Conservation (phyloP, 2,113 vertebrate genomes). For the Chionis minor region DNA sequence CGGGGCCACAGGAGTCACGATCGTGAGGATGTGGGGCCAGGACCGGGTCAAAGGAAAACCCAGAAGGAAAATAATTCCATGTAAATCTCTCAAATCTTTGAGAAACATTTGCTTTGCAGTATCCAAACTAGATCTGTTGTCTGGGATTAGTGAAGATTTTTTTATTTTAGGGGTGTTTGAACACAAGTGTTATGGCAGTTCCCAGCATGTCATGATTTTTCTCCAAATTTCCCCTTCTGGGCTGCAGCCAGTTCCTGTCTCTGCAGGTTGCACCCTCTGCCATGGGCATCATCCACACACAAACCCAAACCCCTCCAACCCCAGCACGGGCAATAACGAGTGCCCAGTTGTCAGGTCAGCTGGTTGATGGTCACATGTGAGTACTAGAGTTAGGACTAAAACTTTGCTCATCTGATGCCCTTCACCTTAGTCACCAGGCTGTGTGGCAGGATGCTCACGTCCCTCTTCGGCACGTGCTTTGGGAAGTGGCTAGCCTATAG, state of each 20-base stretch:
- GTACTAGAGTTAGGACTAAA: not conserved
- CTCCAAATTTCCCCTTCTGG: not conserved
- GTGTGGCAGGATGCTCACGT: not conserved
- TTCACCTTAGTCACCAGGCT: not conserved
- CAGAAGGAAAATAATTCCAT: not conserved
- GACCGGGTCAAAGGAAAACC: not conserved
- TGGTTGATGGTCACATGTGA: not conserved
- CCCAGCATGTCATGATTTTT: not conserved
- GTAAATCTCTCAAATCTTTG: not conserved
- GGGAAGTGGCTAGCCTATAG: not conserved
- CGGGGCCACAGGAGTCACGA: not conserved
- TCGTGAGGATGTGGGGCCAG: accelerated
- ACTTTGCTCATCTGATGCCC: not conserved
- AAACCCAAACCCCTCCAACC: not conserved
- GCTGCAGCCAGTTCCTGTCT: not conserved
- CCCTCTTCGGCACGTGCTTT: accelerated
- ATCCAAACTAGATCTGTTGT: not conserved
- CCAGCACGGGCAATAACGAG: not conserved
- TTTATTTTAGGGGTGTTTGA: not conserved
- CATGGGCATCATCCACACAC: accelerated
- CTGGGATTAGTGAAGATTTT: not conserved
- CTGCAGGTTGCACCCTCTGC: not conserved
- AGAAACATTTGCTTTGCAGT: not conserved
- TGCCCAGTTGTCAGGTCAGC: not conserved
- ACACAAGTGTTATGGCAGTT: not conserved